Base-by-base conservation (phyloP, 2,888 invertebrate species). In the Monochamus alternatus region DNA sequence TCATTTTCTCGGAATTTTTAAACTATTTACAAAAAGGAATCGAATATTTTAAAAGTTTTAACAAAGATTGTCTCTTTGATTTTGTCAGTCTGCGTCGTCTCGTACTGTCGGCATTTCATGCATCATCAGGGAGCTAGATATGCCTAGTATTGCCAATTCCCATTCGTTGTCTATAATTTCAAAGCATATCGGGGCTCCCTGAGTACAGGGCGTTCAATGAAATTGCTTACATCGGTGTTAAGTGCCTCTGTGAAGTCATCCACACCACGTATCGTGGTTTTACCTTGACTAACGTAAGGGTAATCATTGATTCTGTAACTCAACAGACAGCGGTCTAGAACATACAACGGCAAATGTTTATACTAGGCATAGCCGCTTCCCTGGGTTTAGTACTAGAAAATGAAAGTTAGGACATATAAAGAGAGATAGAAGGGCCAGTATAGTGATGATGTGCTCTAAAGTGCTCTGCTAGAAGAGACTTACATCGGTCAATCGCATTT, bases 231-330 rank as follows among this genome's bases (percentile, higher is more conserved):
- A 91, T 95, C 94, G 88, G 95, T 96, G 87, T 93, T 90, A 89
- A 93, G 93, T 93, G 96, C 95, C 91, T 97, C 97, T 90, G 94
- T 94, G 87, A 92, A 93, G 92, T 98, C 98, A 93, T 98, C 97
- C 91, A 98, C 94, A 89, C 95, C 96, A 89, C 97, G 97, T 90
- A 98, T 97, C 91, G 95, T 93, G 88, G 95, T 95, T 92, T 96
- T 96, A 91, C 98, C 98, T 92, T 97, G 97, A 92, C 95, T 95
- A 91, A 97, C 95, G 92, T 94, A 95, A 90, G 93, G 93, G 93
- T 97, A 98, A 91, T 95, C 94, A 89, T 93, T 93, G 90, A 96
- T 94, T 90, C 95, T 95, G 90, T 95, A 93, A 90, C 93, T 93
- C 90, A 97, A 92, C 91, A 94, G 92, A 90, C 95, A 93, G 90